Conservation (phyloP, 2,113 vertebrate genomes). For the Acinonyx jubatus region DNA sequence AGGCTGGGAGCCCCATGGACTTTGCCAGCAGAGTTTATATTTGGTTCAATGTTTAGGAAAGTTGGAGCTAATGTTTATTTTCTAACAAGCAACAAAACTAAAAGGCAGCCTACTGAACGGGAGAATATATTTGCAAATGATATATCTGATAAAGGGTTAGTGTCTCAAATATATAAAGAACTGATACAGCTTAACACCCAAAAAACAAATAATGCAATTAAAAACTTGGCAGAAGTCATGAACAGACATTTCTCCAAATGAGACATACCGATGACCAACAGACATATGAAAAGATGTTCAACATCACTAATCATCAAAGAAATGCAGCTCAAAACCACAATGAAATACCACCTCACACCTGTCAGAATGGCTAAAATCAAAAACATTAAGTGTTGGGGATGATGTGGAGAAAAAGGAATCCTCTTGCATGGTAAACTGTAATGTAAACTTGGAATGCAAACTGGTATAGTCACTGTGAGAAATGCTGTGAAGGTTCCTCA, state of each 20-base stretch:
- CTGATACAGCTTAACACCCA: background rate
- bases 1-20: background rate
- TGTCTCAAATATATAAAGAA: background rate
- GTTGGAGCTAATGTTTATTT: background rate
- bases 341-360: background rate
- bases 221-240: background rate
- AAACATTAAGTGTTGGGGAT: background rate
- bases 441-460: background rate
- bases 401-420: background rate
- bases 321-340: background rate
- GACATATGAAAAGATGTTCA: background rate
- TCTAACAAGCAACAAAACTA: background rate
- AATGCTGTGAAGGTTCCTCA: background rate
- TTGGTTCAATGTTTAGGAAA: background rate
- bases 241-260: background rate
- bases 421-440: background rate
- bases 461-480: background rate
- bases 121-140: background rate
- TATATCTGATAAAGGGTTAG: background rate
- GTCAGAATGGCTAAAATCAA: background rate
- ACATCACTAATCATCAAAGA: background rate
- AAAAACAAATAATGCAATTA: background rate
- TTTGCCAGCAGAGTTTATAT: background rate
- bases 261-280: background rate
- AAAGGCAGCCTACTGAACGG: background rate